Evolutionary conservation across 2,888 invertebrate genomes (phyloP), one percentile per base, ranked within the genome.

Genomic region (Steinernema hermaphroditum): DNA sequence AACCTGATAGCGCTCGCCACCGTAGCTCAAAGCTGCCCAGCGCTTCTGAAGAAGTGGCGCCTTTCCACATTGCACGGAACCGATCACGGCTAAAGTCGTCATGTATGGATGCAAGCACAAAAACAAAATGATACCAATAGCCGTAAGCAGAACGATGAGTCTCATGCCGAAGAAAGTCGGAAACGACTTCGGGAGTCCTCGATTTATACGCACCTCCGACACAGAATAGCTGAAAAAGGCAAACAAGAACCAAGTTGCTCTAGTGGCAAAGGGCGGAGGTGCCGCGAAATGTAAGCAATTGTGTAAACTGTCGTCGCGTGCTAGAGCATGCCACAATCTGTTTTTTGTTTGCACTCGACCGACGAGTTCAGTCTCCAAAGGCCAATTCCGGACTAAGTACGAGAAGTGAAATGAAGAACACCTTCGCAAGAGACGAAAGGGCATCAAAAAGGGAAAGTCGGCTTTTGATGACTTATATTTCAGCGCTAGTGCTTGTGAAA

Each of bases 391-490:
- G 62, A 62, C 62, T 62, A 62, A 62, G 62, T 29, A 29, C 32
- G 6, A 32, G 32, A 37, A 62, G 62, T 29, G 62, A 4, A 50
- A 62, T 37, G 37, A 46, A 46, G 22, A 46, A 46, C 46, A n/a
- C 22, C 46, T 6, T 27, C 34, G 29, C 62, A 62, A 32, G 29
- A 32, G 29, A 9, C 16, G 32, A 29, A 62, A 62, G 29, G 62
- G 19, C 62, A 62, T 22, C 22, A 22, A 32, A 32, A 12, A 27
- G n/a, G 62, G 16, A 62, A 62, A 62, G 62, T 27, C 62, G 32
- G 22, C 50, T 62, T 62, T 62, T 32, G 62, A 62, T 62, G 62
- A 62, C 32, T 62, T 62, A 62, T 62, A 29, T 62, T 62, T 62
- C 62, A 62, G 34, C 62, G 16, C 22, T 62, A 32, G 27, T 14